Percentiles rank a stretch among this genome's conserved stretches.
Conservation (phyloP, 2,888 invertebrate genomes). For the Sinopyrophorus schimmeli region DNA sequence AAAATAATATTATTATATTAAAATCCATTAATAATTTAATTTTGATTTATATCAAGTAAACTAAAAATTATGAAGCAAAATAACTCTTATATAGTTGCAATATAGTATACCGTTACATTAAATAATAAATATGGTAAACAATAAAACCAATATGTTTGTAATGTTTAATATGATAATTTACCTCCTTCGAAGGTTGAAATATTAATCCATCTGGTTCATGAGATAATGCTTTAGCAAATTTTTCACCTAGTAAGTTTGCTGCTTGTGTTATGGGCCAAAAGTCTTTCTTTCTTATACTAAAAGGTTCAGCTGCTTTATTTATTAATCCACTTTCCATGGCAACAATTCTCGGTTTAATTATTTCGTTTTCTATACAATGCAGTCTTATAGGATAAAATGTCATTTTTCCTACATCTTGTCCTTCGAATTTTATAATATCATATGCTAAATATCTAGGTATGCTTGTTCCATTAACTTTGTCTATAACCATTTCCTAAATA, state of each 20-base stretch:
- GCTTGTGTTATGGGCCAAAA: slow-evolving; percentile 86
- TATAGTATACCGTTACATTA: too few relatives aligned
- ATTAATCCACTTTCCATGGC: slow-evolving; percentile 80
- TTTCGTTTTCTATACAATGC: slow-evolving; percentile 73
- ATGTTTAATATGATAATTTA: too few relatives aligned
- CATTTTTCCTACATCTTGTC: slow-evolving; percentile 73
- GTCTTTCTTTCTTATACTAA: slow-evolving; percentile 86
- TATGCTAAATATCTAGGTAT: slow-evolving; percentile 93
- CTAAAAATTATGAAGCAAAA: too few relatives aligned
- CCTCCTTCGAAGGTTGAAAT: slow-evolving; percentile 90
- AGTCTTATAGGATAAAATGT: slow-evolving; percentile 78
- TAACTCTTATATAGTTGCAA: too few relatives aligned
- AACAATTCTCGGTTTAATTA: slow-evolving; percentile 69
- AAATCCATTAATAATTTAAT: not conserved
- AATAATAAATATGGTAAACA: too few relatives aligned
- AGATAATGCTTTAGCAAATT: slow-evolving; percentile 80
- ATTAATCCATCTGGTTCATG: slow-evolving; percentile 99
- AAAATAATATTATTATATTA: slow-evolving; percentile 42
- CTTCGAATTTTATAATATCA: slow-evolving; percentile 86
- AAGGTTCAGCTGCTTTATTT: slow-evolving; percentile 79
- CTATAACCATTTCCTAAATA: slow-evolving; percentile 92
- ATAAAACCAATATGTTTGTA: too few relatives aligned
- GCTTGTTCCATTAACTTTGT: slow-evolving; percentile 73
- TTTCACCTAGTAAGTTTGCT: slow-evolving; percentile 72
- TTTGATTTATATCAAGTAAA: too few relatives aligned